Evolutionary conservation across 1,140 invertebrate species (phyloP), one percentile per base, ranked within the genome.

Genomic region (Caligus rogercresseyi): DNA sequence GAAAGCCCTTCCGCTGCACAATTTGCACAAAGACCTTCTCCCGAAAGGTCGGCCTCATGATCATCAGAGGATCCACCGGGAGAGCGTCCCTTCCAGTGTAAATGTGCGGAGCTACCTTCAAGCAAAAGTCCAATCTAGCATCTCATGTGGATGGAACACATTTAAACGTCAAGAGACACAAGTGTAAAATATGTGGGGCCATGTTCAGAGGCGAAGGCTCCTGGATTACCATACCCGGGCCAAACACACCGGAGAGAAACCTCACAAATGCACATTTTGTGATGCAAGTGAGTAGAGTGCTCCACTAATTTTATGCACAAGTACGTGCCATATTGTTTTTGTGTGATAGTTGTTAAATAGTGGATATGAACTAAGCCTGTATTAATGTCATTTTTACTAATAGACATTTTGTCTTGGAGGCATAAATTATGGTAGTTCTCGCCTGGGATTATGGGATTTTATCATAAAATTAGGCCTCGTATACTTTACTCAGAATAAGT

Each of bases 211-310:
- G 26, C 74, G 80, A 18, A 73, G 81, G 63, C 73, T 89, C 4
- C 70, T 88, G 4, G 83, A 87, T 70, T 87, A 88, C 71, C 86
- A 90, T 69, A 79, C 83, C 54, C 85, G 86, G 72, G 83, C 85
- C 1, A 79, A 79, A 0, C 87, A 90, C 71, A 87, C 83, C 0
- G 83, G 84, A 19, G 82, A 87, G 72, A 72, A 85, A 0, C 85
- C 87, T 0, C 82, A 81, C 59, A 80, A 82, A 68, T 89, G 86
- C 69, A 73, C 78, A 1, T 72, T 80, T 0, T 89, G 86, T 69
- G 73, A 77, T 31, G 83, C 85, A 1, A 43, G 31, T 43, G 31
- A 43, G 31, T 43, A 43, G n/a, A n/a, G n/a, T n/a, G n/a, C n/a
- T n/a, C 31, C 31, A 11, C n/a, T n/a, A 43, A 43, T n/a, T 43